These are phyloP conservation scores for Acipenser transmontanus DNA, from an alignment of 2,797 vertebrate genomes.

Conservation along the genomic window DNA sequence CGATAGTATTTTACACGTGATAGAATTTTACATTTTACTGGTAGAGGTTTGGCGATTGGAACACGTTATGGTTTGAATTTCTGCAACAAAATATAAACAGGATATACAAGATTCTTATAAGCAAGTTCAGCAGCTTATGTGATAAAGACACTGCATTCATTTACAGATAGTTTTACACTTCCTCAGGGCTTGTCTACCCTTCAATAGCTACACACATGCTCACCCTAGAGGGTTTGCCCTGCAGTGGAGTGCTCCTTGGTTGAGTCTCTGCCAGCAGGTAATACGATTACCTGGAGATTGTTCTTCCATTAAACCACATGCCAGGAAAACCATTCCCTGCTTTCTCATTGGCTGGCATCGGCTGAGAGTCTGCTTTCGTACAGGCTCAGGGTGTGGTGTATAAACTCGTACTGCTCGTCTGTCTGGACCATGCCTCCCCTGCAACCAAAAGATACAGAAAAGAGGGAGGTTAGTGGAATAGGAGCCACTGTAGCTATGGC, in stretches of 20 bases:
- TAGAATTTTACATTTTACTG: neutral
- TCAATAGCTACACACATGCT: slow-evolving; percentile 28
- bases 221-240: slow-evolving; percentile 34
- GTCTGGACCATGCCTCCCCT: slow-evolving; percentile 98
- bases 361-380: slow-evolving; percentile 76
- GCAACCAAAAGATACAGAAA: slow-evolving; percentile 26
- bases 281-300: slow-evolving; percentile 39
- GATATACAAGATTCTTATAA: slow-evolving; percentile 17
- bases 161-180: slow-evolving; percentile 41
- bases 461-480: slow-evolving; percentile 9
- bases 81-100: neutral
- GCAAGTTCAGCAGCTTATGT: slow-evolving; percentile 12
- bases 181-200: slow-evolving; percentile 24
- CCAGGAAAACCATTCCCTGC: neutral
- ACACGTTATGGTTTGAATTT: neutral
- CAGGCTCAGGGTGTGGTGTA: slow-evolving; percentile 86
- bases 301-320: slow-evolving; percentile 19
- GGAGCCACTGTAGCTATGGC: neutral
- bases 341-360: slow-evolving; percentile 71
- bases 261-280: slow-evolving; percentile 50
- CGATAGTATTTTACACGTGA: neutral
- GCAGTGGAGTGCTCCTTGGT: slow-evolving; percentile 38
- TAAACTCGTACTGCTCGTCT: slow-evolving; percentile 92
- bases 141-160: slow-evolving; percentile 53
- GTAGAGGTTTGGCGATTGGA: neutral